Base-by-base conservation (phyloP, 2,113 vertebrate genomes). In the Oncorhynchus tshawytscha region DNA sequence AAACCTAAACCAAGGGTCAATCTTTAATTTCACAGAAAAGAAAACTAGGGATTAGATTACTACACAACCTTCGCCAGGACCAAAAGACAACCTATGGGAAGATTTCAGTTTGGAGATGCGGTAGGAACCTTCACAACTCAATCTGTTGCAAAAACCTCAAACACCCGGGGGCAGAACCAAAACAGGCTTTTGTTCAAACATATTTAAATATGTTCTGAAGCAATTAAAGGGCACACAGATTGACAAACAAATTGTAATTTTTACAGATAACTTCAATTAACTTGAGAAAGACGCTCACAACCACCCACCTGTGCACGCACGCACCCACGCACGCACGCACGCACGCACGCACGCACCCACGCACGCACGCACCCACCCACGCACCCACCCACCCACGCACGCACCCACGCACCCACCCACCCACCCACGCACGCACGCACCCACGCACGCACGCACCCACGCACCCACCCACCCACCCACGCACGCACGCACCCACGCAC, bases 191-290 rank as follows among this genome's bases (percentile, higher is more conserved):
- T 87, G 84, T 83, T 85, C 69, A 74, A 77, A 81, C 82, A 87
- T 83, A 89, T 88, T 84, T 82, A 79, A 89, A 87, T 48, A 81
- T 54, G 85, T 80, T 89, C 84, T 74, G 77, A 86, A 88, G 90
- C 86, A 89, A 91, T 92, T 90, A 87, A 66, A 79, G 80, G 90
- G 85, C 87, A 90, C 82, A 82, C 66, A 83, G 84, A 89, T 90
- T 88, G 86, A 84, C 85, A 92, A 88, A 90, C 86, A 88, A 86
- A 86, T 82, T 83, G 80, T 81, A 54, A 74, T 75, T 16, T n/a
- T 76, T 8, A 83, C 67, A n/a, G 34, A 70, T 69, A 39, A 18
- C 67, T 31, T 48, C 75, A 39, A 67, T 85, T 76, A 86, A 84
- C 81, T 85, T 82, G 71, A 82, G 78, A 83, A 71, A 69, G 48